Percentiles rank a stretch among this genome's conserved stretches.
Conservation (phyloP, 2,797 vertebrate species). For the Lycodopsis pacificus region DNA sequence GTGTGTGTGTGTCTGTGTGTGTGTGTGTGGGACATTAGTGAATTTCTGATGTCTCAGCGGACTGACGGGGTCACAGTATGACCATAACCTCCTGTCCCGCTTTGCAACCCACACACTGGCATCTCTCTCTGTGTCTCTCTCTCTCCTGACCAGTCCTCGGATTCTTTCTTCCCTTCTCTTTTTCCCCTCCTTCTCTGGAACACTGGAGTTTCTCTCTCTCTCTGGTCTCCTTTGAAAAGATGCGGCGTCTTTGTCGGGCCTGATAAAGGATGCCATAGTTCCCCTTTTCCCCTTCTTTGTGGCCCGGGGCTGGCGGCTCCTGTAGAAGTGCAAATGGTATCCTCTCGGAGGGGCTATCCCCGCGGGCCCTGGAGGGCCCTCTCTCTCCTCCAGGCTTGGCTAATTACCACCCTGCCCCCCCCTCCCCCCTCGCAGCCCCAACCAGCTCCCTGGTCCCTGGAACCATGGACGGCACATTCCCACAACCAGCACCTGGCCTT, state of each 20-base stretch:
- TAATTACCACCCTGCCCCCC: slow-evolving; percentile 78
- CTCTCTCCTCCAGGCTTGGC: slow-evolving; percentile 84
- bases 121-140: slow-evolving; percentile 71
- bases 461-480: slow-evolving; percentile 80
- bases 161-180: slow-evolving; percentile 75
- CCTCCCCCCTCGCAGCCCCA: slow-evolving; percentile 40
- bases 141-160: slow-evolving; percentile 79
- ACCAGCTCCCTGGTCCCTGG: slow-evolving; percentile 70
- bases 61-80: slow-evolving; percentile 72
- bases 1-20: slow-evolving; percentile 21
- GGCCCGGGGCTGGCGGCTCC: slow-evolving; percentile 82
- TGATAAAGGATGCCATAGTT: slow-evolving; percentile 87
- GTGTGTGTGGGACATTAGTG: slow-evolving; percentile 61
- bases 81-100: slow-evolving; percentile 78
- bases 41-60: slow-evolving; percentile 76
- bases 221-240: slow-evolving; percentile 85
- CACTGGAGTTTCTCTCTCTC: slow-evolving; percentile 81
- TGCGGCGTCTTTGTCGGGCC: slow-evolving; percentile 84
- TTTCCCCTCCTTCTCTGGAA: slow-evolving; percentile 74
- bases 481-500: slow-evolving; percentile 87
- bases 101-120: slow-evolving; percentile 83
- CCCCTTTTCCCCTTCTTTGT: slow-evolving; percentile 85
- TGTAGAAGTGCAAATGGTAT: slow-evolving; percentile 88
- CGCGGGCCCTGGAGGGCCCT: slow-evolving; percentile 75
- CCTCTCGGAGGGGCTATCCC: slow-evolving; percentile 84